Evolutionary conservation across 2,888 invertebrate genomes (phyloP).

Genomic region (Cantharis rufa): DNA sequence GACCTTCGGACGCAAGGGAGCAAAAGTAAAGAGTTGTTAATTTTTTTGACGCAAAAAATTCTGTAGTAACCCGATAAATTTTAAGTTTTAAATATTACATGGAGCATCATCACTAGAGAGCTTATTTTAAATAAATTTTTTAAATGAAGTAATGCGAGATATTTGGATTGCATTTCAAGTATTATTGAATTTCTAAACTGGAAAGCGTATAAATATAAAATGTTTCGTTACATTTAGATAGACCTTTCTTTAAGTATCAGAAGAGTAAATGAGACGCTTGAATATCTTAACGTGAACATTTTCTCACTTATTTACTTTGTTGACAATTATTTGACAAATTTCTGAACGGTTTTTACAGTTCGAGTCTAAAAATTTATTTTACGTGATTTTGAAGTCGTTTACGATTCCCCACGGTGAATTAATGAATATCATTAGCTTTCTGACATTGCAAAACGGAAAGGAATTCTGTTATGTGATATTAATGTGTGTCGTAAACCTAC

Average conservation of each 20-base stretch:
- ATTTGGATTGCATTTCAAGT: neutral
- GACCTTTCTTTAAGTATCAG: neutral
- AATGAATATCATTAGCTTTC: neutral
- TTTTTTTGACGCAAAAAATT: no score
- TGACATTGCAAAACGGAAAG: neutral
- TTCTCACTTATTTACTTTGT: neutral
- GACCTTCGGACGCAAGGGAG: no score
- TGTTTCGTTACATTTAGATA: neutral
- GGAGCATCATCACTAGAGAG: no score
- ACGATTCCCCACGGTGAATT: neutral
- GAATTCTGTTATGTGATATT: neutral
- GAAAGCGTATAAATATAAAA: neutral
- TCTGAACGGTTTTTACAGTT: no score
- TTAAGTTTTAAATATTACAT: no score
- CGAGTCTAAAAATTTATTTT: neutral
- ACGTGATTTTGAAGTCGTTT: neutral
- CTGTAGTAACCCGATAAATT: no score
- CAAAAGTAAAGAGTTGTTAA: no score
- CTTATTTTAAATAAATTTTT: neutral
- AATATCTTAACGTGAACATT: neutral
- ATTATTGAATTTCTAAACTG: neutral
- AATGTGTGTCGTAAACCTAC: slow-evolving; percentile 40
- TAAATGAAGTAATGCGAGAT: neutral
- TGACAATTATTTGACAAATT: neutral
- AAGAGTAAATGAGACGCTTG: neutral